A percentile compares a stretch with the other conserved stretches of the same genome.
phyloP scores from a whole-genome alignment of 2,113 vertebrate genomes.

The Tragelaphus scriptus region DNA sequence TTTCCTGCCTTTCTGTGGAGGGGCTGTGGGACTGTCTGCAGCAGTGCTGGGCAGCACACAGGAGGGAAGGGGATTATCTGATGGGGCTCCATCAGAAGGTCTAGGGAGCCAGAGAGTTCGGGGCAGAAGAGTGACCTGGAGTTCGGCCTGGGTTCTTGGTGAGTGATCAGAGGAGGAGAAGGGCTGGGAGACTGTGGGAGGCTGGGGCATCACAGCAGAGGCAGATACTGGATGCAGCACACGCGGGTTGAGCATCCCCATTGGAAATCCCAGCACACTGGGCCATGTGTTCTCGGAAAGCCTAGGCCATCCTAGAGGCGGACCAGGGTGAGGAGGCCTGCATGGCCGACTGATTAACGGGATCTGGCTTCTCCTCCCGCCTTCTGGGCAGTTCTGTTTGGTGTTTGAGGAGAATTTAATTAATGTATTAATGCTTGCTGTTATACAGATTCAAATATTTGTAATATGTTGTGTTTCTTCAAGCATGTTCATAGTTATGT shows the following conservation, averaged over 20 bases:
- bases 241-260: rapidly evolving
- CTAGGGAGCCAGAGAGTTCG: not conserved
- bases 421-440: not conserved
- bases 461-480: not conserved
- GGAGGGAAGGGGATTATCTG: not conserved
- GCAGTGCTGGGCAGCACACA: too few species aligned
- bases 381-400: not conserved
- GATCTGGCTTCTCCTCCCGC: not conserved
- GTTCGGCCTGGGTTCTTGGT: rapidly evolving
- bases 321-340: not conserved
- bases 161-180: not conserved
- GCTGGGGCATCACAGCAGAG: not conserved
- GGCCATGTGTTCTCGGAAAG: not conserved
- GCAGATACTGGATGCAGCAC: not conserved
- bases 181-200: not conserved
- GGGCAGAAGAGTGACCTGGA: not conserved
- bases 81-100: not conserved
- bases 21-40: not conserved
- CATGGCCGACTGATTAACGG: not conserved
- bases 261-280: not conserved
- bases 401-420: slow-evolving; percentile 39
- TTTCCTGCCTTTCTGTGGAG: not conserved
- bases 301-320: not conserved
- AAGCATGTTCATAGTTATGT: not conserved
- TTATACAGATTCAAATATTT: not conserved